A percentile compares a stretch with the other conserved stretches of the same genome.
These are phyloP conservation scores for Larimichthys polyactis DNA, from an alignment of 2,113 vertebrate species.

Conservation along the genomic window DNA sequence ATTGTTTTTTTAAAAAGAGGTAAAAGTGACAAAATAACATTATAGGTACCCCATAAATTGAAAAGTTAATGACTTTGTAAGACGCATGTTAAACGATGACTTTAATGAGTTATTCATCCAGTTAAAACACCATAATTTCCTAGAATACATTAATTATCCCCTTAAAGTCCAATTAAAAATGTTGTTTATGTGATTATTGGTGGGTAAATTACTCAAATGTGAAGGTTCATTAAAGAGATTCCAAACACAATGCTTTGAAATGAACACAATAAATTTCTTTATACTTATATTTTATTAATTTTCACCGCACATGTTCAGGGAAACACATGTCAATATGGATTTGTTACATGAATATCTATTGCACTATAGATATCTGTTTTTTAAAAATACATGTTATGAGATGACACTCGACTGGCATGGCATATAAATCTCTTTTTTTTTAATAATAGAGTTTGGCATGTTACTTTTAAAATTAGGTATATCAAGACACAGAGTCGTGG, in stretches of 20 bases:
- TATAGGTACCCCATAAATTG: background rate
- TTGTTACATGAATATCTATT: constrained; percentile 81
- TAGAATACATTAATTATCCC: background rate
- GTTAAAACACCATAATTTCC: background rate
- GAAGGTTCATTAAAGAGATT: background rate
- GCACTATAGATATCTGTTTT: constrained; percentile 77
- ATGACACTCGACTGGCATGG: constrained; percentile 69
- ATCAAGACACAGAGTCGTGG: constrained; percentile 73
- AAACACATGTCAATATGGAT: constrained; percentile 80
- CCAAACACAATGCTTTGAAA: background rate
- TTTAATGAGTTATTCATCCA: background rate
- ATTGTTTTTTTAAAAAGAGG: background rate
- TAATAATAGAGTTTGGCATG: constrained; percentile 70
- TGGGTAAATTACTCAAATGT: background rate
- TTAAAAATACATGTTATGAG: constrained; percentile 80
- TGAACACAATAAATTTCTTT: constrained; percentile 45
- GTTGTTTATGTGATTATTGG: background rate
- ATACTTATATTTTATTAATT: constrained; percentile 81
- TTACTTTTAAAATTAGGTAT: constrained; percentile 72
- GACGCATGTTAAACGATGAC: background rate
- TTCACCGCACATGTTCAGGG: constrained; percentile 80
- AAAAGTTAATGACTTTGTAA: no score
- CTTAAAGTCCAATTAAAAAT: background rate
- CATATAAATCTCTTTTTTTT: constrained; percentile 69
- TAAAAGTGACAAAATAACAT: background rate